phyloP scores from a whole-genome alignment of 53 echinoderm and acorn worm genomes.

The Henricia sp. region DNA sequence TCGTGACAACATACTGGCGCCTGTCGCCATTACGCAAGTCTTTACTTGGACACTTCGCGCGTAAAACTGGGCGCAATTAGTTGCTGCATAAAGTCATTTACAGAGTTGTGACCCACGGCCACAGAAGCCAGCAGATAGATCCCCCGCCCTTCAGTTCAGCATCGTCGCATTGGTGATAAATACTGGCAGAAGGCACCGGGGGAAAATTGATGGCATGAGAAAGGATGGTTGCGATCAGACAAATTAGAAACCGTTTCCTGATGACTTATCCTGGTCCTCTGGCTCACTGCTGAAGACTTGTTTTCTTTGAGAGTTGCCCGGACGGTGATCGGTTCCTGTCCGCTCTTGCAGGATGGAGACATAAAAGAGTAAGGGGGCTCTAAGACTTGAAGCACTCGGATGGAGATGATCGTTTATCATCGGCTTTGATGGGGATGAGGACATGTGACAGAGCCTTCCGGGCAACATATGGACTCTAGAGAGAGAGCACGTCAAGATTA shows the following conservation, averaged over 20 bases:
- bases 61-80: too few species aligned
- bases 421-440: neutral
- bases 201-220: slow-evolving; percentile 27
- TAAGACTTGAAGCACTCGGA: slow-evolving; percentile 22
- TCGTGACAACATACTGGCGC: neutral
- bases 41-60: too few species aligned
- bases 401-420: slow-evolving; percentile 41
- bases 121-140: neutral
- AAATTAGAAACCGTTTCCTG: slow-evolving; percentile 41
- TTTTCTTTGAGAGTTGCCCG: neutral
- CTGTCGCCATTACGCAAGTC: neutral
- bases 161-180: neutral
- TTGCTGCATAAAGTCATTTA: neutral
- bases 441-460: slow-evolving; percentile 50
- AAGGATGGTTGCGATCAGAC: neutral
- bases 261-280: neutral
- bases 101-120: neutral
- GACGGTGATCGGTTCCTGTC: neutral
- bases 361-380: neutral
- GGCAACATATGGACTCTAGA: slow-evolving; percentile 36
- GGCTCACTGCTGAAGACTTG: neutral
- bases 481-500: slow-evolving; percentile 21
- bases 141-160: too few species aligned
- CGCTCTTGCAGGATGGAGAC: neutral
- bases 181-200: slow-evolving; percentile 1